phyloP scores from a whole-genome alignment of 2,888 invertebrate genomes.

The Lissonota sp. region DNA sequence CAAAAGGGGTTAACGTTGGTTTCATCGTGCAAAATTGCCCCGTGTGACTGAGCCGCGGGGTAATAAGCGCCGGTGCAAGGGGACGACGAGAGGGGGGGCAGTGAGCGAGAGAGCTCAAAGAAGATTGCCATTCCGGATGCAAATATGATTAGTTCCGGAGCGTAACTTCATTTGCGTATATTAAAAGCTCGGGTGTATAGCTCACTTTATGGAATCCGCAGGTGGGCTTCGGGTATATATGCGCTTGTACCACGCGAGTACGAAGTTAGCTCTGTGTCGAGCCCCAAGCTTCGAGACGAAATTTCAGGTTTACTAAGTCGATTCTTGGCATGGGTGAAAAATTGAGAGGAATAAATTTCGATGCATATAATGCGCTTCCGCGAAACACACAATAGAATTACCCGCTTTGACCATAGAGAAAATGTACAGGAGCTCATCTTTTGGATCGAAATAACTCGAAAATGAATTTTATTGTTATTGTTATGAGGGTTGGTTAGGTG shows the following conservation, averaged over 20 bases:
- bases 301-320: too few species aligned
- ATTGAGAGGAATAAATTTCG: too few species aligned
- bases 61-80: conserved; percentile 71
- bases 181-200: conserved; percentile 79
- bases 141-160: conserved; percentile 82
- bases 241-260: not conserved
- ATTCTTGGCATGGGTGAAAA: too few species aligned
- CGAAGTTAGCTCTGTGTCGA: not conserved
- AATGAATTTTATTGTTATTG: too few species aligned
- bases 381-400: too few species aligned
- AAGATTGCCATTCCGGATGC: conserved; percentile 80
- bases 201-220: conserved; percentile 78
- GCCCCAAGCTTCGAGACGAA: too few species aligned
- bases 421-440: too few species aligned
- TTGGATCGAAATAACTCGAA: too few species aligned
- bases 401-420: too few species aligned
- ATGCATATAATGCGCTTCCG: too few species aligned
- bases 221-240: conserved; percentile 61
- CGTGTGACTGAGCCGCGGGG: conserved; percentile 70
- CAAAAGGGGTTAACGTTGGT: conserved; percentile 24
- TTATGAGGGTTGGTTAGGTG: too few species aligned
- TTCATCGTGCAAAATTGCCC: conserved; percentile 65
- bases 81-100: conserved; percentile 50
- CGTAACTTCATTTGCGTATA: conserved; percentile 82
- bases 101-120: conserved; percentile 75